Evolutionary conservation across 2,797 vertebrate species (phyloP).

Genomic region (Chiloscyllium punctatum): DNA sequence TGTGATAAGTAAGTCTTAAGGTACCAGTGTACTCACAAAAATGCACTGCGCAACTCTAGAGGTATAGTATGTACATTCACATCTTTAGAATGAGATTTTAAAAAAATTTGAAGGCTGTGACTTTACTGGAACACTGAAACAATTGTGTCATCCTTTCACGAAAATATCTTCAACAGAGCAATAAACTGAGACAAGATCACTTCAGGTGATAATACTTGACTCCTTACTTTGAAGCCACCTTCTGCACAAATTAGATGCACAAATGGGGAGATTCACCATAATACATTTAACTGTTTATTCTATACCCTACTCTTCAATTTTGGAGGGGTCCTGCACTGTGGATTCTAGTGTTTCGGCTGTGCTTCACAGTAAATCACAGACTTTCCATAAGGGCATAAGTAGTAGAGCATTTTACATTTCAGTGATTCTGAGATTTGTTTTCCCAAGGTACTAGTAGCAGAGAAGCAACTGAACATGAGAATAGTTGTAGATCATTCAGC

Average conservation of each 20-base stretch:
- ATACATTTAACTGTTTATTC: neutral
- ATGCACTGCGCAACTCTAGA: neutral
- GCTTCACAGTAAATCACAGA: neutral
- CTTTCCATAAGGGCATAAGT: neutral
- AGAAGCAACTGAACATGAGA: neutral
- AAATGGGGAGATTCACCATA: neutral
- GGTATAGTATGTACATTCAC: neutral
- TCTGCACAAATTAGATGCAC: neutral
- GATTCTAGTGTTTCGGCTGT: neutral
- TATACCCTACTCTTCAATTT: neutral
- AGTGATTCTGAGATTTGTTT: neutral
- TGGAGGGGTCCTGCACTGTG: neutral
- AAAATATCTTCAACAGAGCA: neutral
- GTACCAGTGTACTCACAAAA: neutral
- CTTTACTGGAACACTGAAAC: neutral
- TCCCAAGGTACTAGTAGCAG: neutral
- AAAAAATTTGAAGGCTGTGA: neutral
- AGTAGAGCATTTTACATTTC: neutral
- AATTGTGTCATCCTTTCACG: neutral
- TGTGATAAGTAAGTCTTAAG: neutral
- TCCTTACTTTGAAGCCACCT: neutral
- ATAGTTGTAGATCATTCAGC: too few species aligned
- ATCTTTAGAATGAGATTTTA: neutral
- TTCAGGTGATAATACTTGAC: neutral
- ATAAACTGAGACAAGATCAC: neutral